Evolutionary conservation across 1,140 invertebrate genomes (phyloP), one percentile per base, ranked within the genome.

Genomic region (Linepithema humile): DNA sequence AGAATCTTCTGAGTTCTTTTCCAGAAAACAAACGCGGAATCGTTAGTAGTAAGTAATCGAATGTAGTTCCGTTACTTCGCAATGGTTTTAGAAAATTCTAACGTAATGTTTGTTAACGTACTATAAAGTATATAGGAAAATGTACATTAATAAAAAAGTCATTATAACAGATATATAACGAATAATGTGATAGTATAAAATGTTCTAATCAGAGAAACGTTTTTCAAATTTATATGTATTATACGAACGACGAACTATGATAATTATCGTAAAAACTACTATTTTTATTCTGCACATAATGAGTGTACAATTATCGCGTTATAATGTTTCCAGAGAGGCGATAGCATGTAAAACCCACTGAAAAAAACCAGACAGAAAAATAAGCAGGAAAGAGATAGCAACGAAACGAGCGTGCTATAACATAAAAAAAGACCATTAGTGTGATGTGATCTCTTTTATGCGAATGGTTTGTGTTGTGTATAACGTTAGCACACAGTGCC

Each of bases 281-380:
- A 15, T 1, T 65, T 10, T 65, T 15, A 75, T n/a, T 35, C 62
- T 23, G 38, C 38, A 20, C 59, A n/a, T 40, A 40, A 53, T n/a
- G 43, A 65, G 43, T 20, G 60, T 65, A 60, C 43, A 60, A 72
- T 48, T 43, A 48, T 59, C 15, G 65, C 53, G 77, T 6, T 6
- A 5, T 20, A 57, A 78, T 48, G 32, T 82, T 82, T 40, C 50
- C 50, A 82, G 50, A 57, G 53, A 72, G 38, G 65, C 57, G 50
- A 72, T 72, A 59, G 12, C 6, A n/a, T 3, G 6, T 10, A n/a
- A n/a, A n/a, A n/a, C n/a, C n/a, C n/a, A n/a, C n/a, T n/a, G n/a
- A n/a, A 50, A 9, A 59, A 82, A 70, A 82, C n/a, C 23, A 70
- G 69, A 59, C 74, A 82, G 59, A 32, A 62, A 62, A 59, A 73